Evolutionary conservation across 1,140 invertebrate species (phyloP).

Genomic region (Ctenoplectra terminalis): DNA sequence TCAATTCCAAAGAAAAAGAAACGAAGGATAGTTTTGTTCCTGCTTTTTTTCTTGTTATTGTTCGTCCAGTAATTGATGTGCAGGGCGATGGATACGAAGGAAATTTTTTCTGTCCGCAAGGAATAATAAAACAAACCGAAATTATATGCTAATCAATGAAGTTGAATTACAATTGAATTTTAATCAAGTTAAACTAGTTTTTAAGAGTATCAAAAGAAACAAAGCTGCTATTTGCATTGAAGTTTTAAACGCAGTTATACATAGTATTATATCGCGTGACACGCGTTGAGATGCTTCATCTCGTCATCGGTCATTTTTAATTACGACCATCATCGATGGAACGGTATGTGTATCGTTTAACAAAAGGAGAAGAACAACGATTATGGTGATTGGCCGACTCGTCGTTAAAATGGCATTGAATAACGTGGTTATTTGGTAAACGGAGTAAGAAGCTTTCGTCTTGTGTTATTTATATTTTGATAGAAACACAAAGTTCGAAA

Average conservation of each 20-base stretch:
- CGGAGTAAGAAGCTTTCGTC: not conserved
- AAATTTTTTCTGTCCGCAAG: not conserved
- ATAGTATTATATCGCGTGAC: slow-evolving; percentile 28
- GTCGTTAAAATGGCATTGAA: not conserved
- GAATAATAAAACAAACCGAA: not conserved
- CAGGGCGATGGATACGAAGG: not conserved
- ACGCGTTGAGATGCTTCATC: slow-evolving; percentile 18
- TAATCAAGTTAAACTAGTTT: not conserved
- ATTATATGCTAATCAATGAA: too few relatives aligned
- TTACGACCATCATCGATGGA: not conserved
- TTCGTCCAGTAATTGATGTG: not conserved
- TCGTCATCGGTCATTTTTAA: slow-evolving; percentile 38
- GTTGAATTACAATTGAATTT: not conserved
- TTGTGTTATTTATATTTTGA: not conserved
- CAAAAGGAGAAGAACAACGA: not conserved
- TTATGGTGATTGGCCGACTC: not conserved
- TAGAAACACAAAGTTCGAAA: not conserved
- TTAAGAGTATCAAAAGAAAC: not conserved
- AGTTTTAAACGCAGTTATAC: too few relatives aligned
- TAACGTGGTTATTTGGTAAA: not conserved
- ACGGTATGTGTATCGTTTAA: not conserved
- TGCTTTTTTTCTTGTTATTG: not conserved
- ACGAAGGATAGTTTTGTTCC: not conserved
- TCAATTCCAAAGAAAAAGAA: not conserved
- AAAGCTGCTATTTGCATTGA: too few relatives aligned